Evolutionary conservation across 1,140 invertebrate genomes (phyloP).

Genomic region (Dreissena polymorpha): DNA sequence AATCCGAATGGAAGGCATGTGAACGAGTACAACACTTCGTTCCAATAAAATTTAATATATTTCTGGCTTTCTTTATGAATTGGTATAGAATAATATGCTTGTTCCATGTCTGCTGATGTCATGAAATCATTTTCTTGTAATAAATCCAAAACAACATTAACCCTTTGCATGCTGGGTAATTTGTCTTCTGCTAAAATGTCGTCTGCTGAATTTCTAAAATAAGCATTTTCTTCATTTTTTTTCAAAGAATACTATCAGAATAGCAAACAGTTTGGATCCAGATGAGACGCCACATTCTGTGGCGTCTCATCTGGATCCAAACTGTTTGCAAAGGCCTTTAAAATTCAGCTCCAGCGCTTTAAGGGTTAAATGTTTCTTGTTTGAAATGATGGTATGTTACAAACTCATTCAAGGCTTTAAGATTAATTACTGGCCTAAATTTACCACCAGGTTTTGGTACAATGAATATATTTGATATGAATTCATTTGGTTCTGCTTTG

Average conservation of each 20-base stretch:
- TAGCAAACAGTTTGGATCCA: no score
- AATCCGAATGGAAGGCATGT: slow-evolving; percentile 27
- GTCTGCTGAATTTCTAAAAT: no score
- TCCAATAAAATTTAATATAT: slow-evolving; percentile 56
- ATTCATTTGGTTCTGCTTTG: slow-evolving; percentile 18
- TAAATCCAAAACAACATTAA: slow-evolving; percentile 26
- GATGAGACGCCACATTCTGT: no score
- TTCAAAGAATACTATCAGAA: no score
- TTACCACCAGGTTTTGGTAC: slow-evolving; percentile 54
- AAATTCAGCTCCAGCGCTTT: no score
- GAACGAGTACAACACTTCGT: slow-evolving; percentile 28
- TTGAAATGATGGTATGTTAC: slow-evolving; percentile 61
- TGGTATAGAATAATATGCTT: slow-evolving; percentile 51
- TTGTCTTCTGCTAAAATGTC: no score
- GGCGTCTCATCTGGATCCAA: no score
- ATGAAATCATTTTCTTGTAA: slow-evolving; percentile 46
- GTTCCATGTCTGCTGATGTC: slow-evolving; percentile 50
- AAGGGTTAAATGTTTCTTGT: slow-evolving; percentile 56
- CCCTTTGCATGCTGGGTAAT: no score
- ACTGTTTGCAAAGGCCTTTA: no score
- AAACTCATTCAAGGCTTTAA: slow-evolving; percentile 55
- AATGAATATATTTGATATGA: slow-evolving; percentile 60
- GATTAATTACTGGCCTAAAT: slow-evolving; percentile 55
- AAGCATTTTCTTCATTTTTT: no score
- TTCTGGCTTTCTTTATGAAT: slow-evolving; percentile 37